A percentile compares a stretch with the other conserved stretches of the same genome.
Evolutionary conservation across 1,140 invertebrate species (phyloP).

Genomic region (Bombus balteatus): DNA sequence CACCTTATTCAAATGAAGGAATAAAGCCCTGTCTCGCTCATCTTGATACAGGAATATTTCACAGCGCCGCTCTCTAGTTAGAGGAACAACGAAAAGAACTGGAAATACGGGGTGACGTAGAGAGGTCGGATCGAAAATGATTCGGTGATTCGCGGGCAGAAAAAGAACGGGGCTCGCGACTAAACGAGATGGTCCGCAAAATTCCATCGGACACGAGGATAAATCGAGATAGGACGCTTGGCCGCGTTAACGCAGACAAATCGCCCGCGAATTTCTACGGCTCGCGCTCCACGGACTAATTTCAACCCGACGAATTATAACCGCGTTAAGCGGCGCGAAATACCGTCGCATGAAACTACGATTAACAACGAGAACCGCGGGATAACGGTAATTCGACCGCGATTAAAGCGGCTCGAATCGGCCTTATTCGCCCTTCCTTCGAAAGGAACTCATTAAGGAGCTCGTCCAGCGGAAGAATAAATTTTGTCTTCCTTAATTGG

Average conservation of each 20-base stretch:
- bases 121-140: neutral
- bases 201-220: conserved; percentile 12
- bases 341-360: conserved; percentile 25
- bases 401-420: conserved; percentile 16
- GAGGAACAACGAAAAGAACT: neutral
- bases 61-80: neutral
- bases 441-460: conserved; percentile 12
- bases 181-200: neutral
- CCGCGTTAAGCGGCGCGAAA: conserved; percentile 2
- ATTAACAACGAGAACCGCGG: conserved; percentile 19
- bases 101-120: neutral
- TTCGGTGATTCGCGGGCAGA: neutral
- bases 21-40: neutral
- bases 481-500: conserved; percentile 16
- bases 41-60: neutral
- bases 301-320: conserved; percentile 28
- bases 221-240: conserved; percentile 4
- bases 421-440: neutral
- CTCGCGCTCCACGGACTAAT: neutral
- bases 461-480: neutral
- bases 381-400: conserved; percentile 33
- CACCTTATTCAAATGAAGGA: neutral
- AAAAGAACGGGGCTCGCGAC: neutral
- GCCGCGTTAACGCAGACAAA: conserved; percentile 10
- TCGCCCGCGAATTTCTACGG: conserved; percentile 20